Evolutionary conservation across 2,113 vertebrate species (phyloP).

Genomic region (Corydoras sp.): DNA sequence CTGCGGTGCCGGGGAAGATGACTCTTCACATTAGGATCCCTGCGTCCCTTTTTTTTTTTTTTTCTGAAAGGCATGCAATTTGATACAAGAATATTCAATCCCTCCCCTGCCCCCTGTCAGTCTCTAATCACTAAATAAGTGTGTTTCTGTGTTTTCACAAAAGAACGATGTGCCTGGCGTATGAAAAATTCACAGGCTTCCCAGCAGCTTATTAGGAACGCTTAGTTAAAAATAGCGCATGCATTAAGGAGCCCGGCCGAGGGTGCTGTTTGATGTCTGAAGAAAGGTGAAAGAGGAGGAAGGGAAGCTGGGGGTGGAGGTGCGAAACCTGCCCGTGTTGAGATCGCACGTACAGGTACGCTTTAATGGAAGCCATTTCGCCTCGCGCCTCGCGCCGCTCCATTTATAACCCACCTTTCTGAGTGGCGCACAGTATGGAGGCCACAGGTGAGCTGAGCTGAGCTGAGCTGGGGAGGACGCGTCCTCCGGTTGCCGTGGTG

Average conservation of each 20-base stretch:
- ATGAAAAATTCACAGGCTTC: constrained; percentile 74
- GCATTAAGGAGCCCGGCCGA: constrained; percentile 66
- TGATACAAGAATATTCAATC: constrained; percentile 72
- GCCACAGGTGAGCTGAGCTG: background rate
- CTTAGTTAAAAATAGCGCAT: constrained; percentile 73
- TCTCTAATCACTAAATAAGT: constrained; percentile 76
- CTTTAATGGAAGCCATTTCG: constrained; percentile 57
- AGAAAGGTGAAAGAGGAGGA: constrained; percentile 46
- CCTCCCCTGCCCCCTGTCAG: constrained; percentile 70
- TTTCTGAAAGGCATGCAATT: constrained; percentile 67
- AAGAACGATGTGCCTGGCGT: constrained; percentile 69
- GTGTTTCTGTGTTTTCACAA: constrained; percentile 76
- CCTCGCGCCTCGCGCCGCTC: constrained; percentile 39
- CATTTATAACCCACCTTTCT: constrained; percentile 6
- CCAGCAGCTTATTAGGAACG: constrained; percentile 73
- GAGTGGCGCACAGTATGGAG: background rate
- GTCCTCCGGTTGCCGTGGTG: too few species aligned
- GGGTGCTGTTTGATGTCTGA: constrained; percentile 73
- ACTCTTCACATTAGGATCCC: constrained; percentile 68
- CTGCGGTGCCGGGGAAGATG: constrained; percentile 73
- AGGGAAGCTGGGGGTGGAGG: constrained; percentile 36
- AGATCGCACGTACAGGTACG: constrained; percentile 55
- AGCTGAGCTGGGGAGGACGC: too few species aligned
- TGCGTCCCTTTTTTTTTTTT: constrained; percentile 35
- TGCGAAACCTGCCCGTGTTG: constrained; percentile 53